Evolutionary conservation across 2,113 vertebrate genomes (phyloP).

Genomic region (Megaceryle maxima): DNA sequence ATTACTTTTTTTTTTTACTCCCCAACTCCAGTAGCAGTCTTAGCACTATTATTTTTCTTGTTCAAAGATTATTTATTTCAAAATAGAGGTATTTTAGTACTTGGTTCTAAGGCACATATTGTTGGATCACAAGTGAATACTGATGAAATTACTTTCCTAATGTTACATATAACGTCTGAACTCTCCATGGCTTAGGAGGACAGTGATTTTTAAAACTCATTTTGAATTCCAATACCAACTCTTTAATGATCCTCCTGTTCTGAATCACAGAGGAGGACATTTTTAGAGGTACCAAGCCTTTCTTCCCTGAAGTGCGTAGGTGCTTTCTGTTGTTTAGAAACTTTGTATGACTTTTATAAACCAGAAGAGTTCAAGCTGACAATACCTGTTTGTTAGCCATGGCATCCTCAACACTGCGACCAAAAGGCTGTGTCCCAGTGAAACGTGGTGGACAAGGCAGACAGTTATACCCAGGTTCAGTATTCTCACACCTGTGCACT

Average conservation of each 20-base stretch:
- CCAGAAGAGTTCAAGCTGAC: not conserved
- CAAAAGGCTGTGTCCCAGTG: conserved; percentile 91
- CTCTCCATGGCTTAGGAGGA: not conserved
- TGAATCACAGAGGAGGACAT: not conserved
- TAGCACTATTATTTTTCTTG: not conserved
- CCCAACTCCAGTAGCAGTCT: not conserved
- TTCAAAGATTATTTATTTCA: not conserved
- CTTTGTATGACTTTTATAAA: not conserved
- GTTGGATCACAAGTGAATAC: not conserved
- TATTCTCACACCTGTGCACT: conserved; percentile 92
- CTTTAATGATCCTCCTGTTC: not conserved
- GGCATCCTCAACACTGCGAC: conserved; percentile 87
- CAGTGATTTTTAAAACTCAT: not conserved
- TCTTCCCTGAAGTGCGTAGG: not conserved
- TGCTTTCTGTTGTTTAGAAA: not conserved
- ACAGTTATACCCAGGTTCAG: conserved; percentile 95
- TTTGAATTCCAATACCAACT: not conserved
- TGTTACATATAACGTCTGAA: not conserved
- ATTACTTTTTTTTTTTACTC: not conserved
- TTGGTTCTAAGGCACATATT: not conserved
- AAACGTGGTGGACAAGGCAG: conserved; percentile 90
- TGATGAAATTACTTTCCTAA: not conserved
- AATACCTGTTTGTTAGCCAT: conserved; percentile 91
- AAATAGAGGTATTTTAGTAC: not conserved
- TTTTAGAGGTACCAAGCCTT: not conserved